These are phyloP conservation scores for Phylloscopus collybita DNA, from an alignment of 2,797 vertebrate genomes.

Conservation along the genomic window DNA sequence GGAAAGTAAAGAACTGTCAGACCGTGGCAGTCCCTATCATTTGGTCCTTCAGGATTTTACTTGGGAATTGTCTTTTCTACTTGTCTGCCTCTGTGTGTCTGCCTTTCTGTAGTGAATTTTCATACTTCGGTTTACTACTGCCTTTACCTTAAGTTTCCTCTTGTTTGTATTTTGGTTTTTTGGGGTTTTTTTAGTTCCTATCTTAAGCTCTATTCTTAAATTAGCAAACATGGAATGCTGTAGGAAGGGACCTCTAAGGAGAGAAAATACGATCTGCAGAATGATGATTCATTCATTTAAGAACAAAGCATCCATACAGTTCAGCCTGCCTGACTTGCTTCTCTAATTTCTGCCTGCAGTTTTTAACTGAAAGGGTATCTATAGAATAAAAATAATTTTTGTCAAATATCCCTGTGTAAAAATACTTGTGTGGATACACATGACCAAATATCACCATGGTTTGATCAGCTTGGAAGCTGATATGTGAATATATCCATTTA, in stretches of 20 bases:
- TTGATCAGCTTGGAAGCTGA: not conserved
- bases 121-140: not conserved
- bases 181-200: not conserved
- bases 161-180: not conserved
- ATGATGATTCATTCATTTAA: not conserved
- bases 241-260: not conserved
- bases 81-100: not conserved
- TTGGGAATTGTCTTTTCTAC: not conserved
- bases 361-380: not conserved
- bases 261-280: not conserved
- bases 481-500: not conserved
- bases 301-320: not conserved
- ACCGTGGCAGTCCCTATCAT: not conserved
- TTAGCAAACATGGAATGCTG: not conserved
- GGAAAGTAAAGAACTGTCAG: not conserved
- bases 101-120: not conserved
- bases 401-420: not conserved
- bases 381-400: not conserved
- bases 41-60: not conserved
- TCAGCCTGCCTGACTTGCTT: not conserved
- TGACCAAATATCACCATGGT: not conserved
- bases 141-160: not conserved
- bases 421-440: not conserved
- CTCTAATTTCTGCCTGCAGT: not conserved
- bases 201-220: not conserved